phyloP scores from a whole-genome alignment of 2,797 vertebrate species.

The Diplodus puntazzo region DNA sequence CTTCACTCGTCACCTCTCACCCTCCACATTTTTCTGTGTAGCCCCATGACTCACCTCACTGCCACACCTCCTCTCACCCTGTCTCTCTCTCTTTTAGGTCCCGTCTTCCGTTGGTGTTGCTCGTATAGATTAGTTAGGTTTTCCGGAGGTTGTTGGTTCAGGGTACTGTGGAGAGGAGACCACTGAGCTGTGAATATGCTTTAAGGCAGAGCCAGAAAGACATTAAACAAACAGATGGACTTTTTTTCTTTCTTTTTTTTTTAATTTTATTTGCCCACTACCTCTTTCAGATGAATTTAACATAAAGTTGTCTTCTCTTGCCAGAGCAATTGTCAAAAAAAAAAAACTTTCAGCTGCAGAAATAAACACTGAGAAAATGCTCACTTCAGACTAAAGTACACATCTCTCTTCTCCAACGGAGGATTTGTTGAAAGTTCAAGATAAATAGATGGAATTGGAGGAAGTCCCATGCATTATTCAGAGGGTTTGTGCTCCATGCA shows the following conservation, averaged over 20 bases:
- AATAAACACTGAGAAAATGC: conserved; percentile 51
- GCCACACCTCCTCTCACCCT: conserved; percentile 56
- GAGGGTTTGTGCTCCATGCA: conserved; percentile 47
- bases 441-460: conserved; percentile 46
- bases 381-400: conserved; percentile 38
- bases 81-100: conserved; percentile 57
- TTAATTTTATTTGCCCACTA: conserved; percentile 69
- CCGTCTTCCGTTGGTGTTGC: conserved; percentile 71
- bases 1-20: conserved; percentile 62
- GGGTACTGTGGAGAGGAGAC: conserved; percentile 63
- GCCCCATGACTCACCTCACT: conserved; percentile 66
- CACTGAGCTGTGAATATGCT: conserved; percentile 77
- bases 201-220: conserved; percentile 73
- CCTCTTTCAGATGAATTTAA: conserved; percentile 68
- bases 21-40: conserved; percentile 55
- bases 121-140: conserved; percentile 63
- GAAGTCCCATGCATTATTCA: conserved; percentile 52
- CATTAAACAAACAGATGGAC: conserved; percentile 48
- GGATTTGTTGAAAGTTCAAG: conserved; percentile 23
- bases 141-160: conserved; percentile 57
- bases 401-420: conserved; percentile 35
- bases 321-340: conserved; percentile 42
- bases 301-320: conserved; percentile 39
- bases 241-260: conserved; percentile 23
- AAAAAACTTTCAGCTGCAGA: conserved; percentile 36